Base-by-base conservation (phyloP, 2,113 vertebrate genomes). In the Dromaius novaehollandiae region DNA sequence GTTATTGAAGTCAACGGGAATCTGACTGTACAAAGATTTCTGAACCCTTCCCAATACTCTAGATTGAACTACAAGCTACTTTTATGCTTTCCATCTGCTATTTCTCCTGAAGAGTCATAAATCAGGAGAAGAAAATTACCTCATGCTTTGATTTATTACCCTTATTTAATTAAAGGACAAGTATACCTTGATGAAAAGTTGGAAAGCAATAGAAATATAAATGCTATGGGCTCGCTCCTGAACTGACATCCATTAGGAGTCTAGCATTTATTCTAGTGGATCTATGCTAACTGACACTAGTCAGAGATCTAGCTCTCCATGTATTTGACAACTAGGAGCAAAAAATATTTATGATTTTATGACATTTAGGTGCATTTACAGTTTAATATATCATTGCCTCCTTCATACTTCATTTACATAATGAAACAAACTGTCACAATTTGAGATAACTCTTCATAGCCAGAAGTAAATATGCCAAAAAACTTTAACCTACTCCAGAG, bases 351-450 rank as follows among this genome's bases (percentile, higher is more conserved):
- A 58, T 76, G 21, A 48, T 66, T 66, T 68, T 42, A 19, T 51
- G 53, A 50, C 51, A 40, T 50, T 60, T 40, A 56, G 48, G 55
- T 40, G 53, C 28, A 69, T 92, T 76, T 75, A 69, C 48, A 42
- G 55, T 87, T 66, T 76, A 64, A 82, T 87, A 77, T 19, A 50
- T 76, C 74, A 51, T 76, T 76, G 48, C 46, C 63, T 77, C 77
- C 77, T 82, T 92, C 77, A 82, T 83, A 87, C 24, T 70, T 75
- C 55, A 76, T 92, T 92, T 92, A 61, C 78, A 40, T 82, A 82
- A 92, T 82, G 70, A 76, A 82, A 76, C 75, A 76, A 87, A 87
- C 84, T 38, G 40, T 55, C 77, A 56, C 53, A 82, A 82, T 76
- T 64, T 40, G 46, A 77, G 63, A 87, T 85, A 77, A 82, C 40